Evolutionary conservation across 2,113 vertebrate species (phyloP), one percentile per base, ranked within the genome.

Genomic region (Siphamia tubifer): DNA sequence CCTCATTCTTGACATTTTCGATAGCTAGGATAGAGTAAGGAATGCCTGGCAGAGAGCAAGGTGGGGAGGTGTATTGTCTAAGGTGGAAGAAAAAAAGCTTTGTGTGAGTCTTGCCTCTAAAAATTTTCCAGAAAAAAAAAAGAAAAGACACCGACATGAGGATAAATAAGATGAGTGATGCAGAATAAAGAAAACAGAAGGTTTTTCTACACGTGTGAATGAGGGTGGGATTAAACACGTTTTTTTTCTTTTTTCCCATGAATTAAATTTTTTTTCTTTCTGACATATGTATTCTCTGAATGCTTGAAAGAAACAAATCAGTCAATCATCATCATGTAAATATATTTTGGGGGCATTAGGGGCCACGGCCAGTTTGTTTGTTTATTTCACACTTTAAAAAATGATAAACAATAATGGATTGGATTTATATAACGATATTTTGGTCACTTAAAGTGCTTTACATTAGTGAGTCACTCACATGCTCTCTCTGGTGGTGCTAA

Each of bases 1-100:
- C 74, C 68, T 87, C 90, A 89, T 90, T 88, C 86, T 87, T 91
- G 87, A 91, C 90, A 90, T 89, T 84, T 90, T 81, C 85, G 85
- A 92, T 89, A 88, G 87, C 84, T 75, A 52, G 85, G 86, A 87
- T 83, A 88, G 91, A 88, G 83, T 81, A 82, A 84, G 87, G 88
- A 91, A 92, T 92, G 89, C 90, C 84, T 89, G 88, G 82, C 88
- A 86, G 68, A 65, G 77, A 53, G 76, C 53, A n/a, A 32, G 83
- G 58, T 66, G 77, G 77, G 85, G 78, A 90, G 88, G 86, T 56
- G 45, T 66, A 71, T 83, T 81, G 82, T 87, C 73, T 81, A 77
- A 83, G 55, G 63, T 40, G 72, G 81, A 85, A 83, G 82, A 88
- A 84, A 84, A 84, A 83, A 84, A 73, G 57, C 81, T 76, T 90